Conservation (phyloP, 2,797 vertebrate genomes). For the Brachymystax lenok region DNA sequence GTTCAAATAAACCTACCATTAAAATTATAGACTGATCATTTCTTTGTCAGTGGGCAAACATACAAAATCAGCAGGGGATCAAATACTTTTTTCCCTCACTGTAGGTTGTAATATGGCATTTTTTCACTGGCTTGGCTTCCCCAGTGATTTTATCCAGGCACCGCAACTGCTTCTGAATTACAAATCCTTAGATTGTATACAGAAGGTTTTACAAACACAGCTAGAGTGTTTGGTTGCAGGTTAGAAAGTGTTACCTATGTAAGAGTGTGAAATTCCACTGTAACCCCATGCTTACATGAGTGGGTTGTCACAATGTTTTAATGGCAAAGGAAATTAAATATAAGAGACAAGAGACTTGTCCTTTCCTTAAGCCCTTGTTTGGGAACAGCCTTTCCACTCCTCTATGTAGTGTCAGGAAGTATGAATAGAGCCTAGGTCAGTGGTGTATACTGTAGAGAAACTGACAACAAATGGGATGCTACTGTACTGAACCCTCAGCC, state of each 20-base stretch:
- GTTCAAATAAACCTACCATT: no score
- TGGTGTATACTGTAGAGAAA: constrained; percentile 44
- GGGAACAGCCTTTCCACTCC: neutral
- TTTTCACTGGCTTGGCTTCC: no score
- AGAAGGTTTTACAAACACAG: neutral
- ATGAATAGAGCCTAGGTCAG: constrained; percentile 38
- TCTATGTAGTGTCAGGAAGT: neutral
- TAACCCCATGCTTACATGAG: constrained; percentile 20
- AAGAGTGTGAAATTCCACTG: constrained; percentile 5
- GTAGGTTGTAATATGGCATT: no score
- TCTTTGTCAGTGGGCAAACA: no score
- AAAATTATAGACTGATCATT: no score
- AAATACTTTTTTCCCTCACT: no score
- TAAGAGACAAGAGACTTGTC: neutral
- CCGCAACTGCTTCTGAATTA: neutral
- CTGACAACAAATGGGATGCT: constrained; percentile 60
- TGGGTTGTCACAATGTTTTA: constrained; percentile 29
- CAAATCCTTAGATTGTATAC: neutral
- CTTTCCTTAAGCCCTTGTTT: neutral
- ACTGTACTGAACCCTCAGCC: constrained; percentile 48
- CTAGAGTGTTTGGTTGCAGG: neutral
- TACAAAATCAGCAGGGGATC: no score
- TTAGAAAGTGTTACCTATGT: neutral
- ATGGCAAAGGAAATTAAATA: neutral
- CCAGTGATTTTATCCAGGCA: no score